phyloP scores from a whole-genome alignment of 2,797 vertebrate genomes.

The Craterocephalus amniculus region DNA sequence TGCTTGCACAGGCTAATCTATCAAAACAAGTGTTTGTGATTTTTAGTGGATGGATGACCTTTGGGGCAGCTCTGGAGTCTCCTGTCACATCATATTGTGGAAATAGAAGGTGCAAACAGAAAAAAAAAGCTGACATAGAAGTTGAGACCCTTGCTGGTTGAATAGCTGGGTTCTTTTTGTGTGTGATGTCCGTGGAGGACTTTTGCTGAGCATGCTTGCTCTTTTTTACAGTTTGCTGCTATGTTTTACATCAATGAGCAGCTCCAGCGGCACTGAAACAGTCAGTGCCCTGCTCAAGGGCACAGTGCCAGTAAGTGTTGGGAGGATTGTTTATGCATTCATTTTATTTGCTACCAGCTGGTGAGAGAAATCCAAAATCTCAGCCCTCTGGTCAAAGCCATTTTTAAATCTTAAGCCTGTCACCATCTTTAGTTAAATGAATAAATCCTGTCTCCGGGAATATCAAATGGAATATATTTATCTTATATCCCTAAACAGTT shows the following conservation, averaged over 20 bases:
- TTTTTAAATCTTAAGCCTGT: slow-evolving; percentile 48
- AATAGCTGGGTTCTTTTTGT: slow-evolving; percentile 30
- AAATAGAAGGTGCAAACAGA: slow-evolving; percentile 46
- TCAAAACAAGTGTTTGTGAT: slow-evolving; percentile 79
- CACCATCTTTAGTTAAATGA: slow-evolving; percentile 28
- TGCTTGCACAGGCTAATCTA: slow-evolving; percentile 65
- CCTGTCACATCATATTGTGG: slow-evolving; percentile 54
- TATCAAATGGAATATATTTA: slow-evolving; percentile 37
- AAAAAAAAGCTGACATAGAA: slow-evolving; percentile 56
- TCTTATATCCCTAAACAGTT: slow-evolving; percentile 18
- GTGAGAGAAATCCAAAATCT: slow-evolving; percentile 39
- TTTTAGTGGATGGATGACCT: slow-evolving; percentile 72
- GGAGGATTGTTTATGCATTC: slow-evolving; percentile 56
- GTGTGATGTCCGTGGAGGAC: slow-evolving; percentile 39
- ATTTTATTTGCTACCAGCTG: slow-evolving; percentile 48
- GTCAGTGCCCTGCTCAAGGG: slow-evolving; percentile 59
- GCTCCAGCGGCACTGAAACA: slow-evolving; percentile 36
- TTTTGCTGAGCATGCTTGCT: slow-evolving; percentile 60
- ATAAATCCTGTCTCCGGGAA: slow-evolving; percentile 43
- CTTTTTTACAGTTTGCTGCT: slow-evolving; percentile 43
- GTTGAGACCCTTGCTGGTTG: slow-evolving; percentile 46
- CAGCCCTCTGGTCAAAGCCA: slow-evolving; percentile 44
- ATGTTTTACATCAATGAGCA: slow-evolving; percentile 51
- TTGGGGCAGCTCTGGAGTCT: slow-evolving; percentile 58
- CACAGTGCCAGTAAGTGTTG: slow-evolving; percentile 51